Evolutionary conservation across 2,797 vertebrate species (phyloP).

Genomic region (Glyptemys insculpta): DNA sequence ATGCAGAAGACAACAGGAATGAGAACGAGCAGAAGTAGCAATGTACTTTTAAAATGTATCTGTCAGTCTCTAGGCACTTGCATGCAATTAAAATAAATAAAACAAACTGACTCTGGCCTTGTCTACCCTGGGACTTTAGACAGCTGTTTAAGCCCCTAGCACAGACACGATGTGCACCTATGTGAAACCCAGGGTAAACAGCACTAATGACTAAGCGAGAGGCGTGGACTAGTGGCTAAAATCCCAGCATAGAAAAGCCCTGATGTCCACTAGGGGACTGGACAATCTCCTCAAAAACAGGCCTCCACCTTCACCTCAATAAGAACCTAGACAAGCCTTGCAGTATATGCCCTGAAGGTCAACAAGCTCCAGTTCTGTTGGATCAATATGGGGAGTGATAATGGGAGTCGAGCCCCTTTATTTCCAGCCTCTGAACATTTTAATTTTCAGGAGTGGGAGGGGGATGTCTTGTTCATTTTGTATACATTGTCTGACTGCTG

Average conservation of each 20-base stretch:
- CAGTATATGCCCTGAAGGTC: not conserved
- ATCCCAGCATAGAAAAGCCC: rapidly evolving
- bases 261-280: rapidly evolving
- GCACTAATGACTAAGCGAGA: not conserved
- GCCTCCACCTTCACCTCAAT: not conserved
- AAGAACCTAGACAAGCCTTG: not conserved
- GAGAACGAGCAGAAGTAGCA: not conserved
- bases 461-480: not conserved
- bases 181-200: not conserved
- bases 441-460: not conserved
- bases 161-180: not conserved
- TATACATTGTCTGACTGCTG: not conserved
- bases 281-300: not conserved
- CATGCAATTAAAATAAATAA: not conserved
- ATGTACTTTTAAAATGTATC: not conserved
- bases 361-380: not conserved
- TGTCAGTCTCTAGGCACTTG: not conserved
- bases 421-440: not conserved
- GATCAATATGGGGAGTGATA: not conserved
- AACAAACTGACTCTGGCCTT: conserved; percentile 30
- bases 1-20: not conserved
- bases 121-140: not conserved
- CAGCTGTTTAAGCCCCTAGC: not conserved
- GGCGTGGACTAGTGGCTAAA: not conserved
- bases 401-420: not conserved